Base-by-base conservation (phyloP, 2,113 vertebrate species). In the Nothoprocta perdicaria region DNA sequence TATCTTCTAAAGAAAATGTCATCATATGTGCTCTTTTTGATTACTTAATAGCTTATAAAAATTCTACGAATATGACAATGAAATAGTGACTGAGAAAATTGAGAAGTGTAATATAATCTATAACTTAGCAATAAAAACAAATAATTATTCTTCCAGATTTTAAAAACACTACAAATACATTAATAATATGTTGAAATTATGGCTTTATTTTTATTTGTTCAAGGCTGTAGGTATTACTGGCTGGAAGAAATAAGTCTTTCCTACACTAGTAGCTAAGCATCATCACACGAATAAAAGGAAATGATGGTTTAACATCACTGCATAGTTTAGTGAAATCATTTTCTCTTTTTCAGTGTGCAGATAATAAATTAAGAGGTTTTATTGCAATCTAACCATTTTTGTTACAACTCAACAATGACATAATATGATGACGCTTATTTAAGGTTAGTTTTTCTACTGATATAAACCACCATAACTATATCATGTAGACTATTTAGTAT, bases 31-130 rank as follows among this genome's bases (percentile, higher is more conserved):
- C 69, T n/a, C 35, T 76, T 15, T 18, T 74, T 48, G 9, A 45
- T 61, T 80, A 24, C 17, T 92, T 50, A 63, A 46, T 33, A 69
- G 33, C 62, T 79, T 93, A 43, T 92, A 69, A 81, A 88, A 84
- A 57, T 68, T 8, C 8, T 45, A 33, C 23, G 86, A 73, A 69
- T 26, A 13, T 40, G 50, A 53, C 29, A 87, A 27, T 50, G 45
- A 89, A 89, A 53, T 29, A 71, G 13, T 46, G 53, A 55, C 43
- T 35, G 31, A 75, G 46, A 80, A 84, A 84, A 69, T 2, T 14
- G 38, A 16, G 75, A 73, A 81, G 65, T 19, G 6, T 75, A 61
- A 88, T 75, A 68, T 17, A 73, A 26, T 57, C 10, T 84, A 84
- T 82, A 69, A 45, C 6, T 4, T 71, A 43, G 17, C 50, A 62